Base-by-base conservation (phyloP, 1,140 invertebrate species). In the Aphelenchoides fujianensis region DNA sequence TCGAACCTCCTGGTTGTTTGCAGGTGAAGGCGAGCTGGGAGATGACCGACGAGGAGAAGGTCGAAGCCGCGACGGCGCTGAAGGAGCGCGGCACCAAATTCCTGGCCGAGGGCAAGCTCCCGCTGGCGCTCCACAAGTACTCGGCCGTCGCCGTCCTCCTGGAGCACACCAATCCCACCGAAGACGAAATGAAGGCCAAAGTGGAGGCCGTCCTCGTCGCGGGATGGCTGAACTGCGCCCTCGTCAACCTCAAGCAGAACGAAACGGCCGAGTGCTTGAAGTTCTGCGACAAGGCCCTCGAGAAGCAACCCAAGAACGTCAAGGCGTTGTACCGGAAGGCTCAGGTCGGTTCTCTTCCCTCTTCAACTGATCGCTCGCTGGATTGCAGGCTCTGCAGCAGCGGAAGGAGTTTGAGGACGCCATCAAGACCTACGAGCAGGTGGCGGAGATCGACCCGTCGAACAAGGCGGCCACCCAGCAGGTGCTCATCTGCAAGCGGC, bases 251-350 rank as follows among this genome's bases (percentile, higher is more conserved):
- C 23, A 97, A 97, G 85, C 85, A 89, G 9, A 88, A 90, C n/a
- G 88, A 94, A 66, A 85, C 89, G 71, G 85, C 89, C 31, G 89
- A 91, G 71, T 92, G 91, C 0, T 89, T 89, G 71, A 88, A 90
- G 54, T 86, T 89, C 37, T 89, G 89, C 70, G 88, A 89, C 19
- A 89, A 90, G 77, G 92, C 90, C 3, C 83, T 97, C 0, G 88
- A 90, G 57, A 75, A 92, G 3, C 91, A 94, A 82, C 83, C 88
- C 0, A 88, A 89, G 7, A 96, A 92, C 86, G 90, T 92, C 2
- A 98, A 98, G 85, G 95, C 90, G 0, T 85, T 92, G 0, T 98
- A 94, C 82, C 88, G 95, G 79, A 87, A 91, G 74, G 95, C 92
- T 0, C 90, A 91, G 84, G 89, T 89, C 84, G 57, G 30, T 70